Base-by-base conservation (phyloP, 2,797 vertebrate genomes). In the Philypnodon macrostomus region DNA sequence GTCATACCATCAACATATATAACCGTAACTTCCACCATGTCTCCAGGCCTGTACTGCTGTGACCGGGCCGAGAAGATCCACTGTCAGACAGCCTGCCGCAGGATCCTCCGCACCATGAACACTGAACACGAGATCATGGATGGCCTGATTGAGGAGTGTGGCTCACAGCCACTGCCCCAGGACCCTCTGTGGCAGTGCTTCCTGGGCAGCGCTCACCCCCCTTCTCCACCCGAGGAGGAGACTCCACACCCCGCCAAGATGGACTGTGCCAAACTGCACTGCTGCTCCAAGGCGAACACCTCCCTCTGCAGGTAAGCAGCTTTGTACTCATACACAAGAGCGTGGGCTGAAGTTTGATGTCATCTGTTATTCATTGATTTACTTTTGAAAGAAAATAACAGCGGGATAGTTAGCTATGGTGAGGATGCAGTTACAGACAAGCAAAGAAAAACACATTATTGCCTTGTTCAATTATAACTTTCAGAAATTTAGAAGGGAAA, bases 101-200 rank as follows among this genome's bases (percentile, higher is more conserved):
- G 87, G 39, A 97, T 99, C 74, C 88, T 99, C 12, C 94, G 93
- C 88, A 95, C 97, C 42, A 92, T 95, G 91, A 95, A 90, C 81
- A 96, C 95, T 1, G 97, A 99, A 76, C 93, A 94, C 18, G 97
- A 99, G 87, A 99, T 99, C 80, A 97, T 99, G 67, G 97, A 99
- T 32, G 93, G 93, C 9, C 85, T 99, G 65, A 99, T 98, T 13
- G 80, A 89, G 6, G 92, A 96, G 52, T 99, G 97, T 23, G 90
- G 92, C 64, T 94, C 92, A 5, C 91, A 94, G 84, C 97, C 97
- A 2, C 93, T 99, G 36, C 97, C 97, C 18, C 97, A 99, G 85
- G 97, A 98, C 54, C 97, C 97, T 1, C 93, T 99, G 58, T 99
- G 97, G 97, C 97, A 98, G 57, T 99, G 97, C 72, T 99, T 99